Evolutionary conservation across 64 coral and sea anemone species (phyloP).

Genomic region (Pachyseris speciosa): DNA sequence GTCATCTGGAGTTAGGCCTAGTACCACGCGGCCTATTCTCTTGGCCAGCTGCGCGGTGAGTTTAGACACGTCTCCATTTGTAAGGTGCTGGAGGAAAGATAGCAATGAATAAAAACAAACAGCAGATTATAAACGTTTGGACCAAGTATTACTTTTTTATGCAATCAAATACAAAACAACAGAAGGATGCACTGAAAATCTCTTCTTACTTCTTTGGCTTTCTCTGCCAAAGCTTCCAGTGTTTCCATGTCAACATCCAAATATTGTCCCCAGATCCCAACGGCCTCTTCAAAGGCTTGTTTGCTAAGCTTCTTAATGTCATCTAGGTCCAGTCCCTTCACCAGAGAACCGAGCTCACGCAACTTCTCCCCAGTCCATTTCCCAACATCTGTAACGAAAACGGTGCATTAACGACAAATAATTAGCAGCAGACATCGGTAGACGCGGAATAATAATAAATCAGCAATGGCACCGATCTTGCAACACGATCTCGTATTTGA

Average conservation of each 20-base stretch:
- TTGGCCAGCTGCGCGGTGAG: conserved; percentile 76
- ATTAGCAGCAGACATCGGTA: not conserved
- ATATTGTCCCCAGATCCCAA: conserved; percentile 87
- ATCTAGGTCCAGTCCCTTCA: conserved; percentile 71
- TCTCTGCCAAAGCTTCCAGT: conserved; percentile 77
- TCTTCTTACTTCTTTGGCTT: conserved; percentile 72
- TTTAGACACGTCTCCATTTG: conserved; percentile 61
- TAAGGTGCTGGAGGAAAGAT: conserved; percentile 27
- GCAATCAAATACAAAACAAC: not conserved
- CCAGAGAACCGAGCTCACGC: conserved; percentile 84
- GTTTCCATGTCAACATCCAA: conserved; percentile 67
- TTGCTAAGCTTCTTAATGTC: conserved; percentile 80
- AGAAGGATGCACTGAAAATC: not conserved
- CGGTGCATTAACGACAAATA: no score
- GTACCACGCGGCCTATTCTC: conserved; percentile 82
- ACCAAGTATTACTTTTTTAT: not conserved
- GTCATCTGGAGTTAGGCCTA: conserved; percentile 80
- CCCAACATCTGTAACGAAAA: conserved; percentile 53
- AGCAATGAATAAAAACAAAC: not conserved
- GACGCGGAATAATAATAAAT: no score
- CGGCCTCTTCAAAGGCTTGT: conserved; percentile 86
- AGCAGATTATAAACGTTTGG: not conserved
- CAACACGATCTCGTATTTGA: no score
- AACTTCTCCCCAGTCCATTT: conserved; percentile 90
- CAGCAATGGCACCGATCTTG: not conserved